A percentile compares a stretch with the other conserved stretches of the same genome.
phyloP scores from a whole-genome alignment of 2,113 vertebrate species.

The Lethenteron reissneri region DNA sequence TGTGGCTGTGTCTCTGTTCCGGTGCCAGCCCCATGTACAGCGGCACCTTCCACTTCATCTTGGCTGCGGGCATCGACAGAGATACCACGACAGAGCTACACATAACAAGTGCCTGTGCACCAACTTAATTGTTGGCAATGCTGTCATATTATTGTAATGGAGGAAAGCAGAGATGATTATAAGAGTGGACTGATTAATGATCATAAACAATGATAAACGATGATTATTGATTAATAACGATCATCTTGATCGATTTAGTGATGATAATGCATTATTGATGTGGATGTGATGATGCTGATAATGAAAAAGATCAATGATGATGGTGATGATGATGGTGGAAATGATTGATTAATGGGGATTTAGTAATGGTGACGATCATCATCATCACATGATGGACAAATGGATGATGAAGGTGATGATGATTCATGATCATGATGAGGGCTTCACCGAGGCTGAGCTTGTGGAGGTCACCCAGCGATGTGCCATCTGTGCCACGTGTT shows the following conservation, averaged over 20 bases:
- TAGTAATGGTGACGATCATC: no score
- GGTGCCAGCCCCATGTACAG: constrained; percentile 34
- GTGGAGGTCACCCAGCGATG: constrained; percentile 22
- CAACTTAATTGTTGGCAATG: not conserved
- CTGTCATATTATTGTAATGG: not conserved
- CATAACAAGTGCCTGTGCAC: not conserved
- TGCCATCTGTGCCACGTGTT: constrained; percentile 15
- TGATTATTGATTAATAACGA: not conserved
- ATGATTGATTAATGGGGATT: no score
- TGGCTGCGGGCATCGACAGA: constrained; percentile 18
- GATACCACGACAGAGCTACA: not conserved
- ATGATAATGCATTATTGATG: no score
- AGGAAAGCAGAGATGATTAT: not conserved
- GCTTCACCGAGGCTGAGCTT: constrained; percentile 30
- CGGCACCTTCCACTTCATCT: constrained; percentile 38
- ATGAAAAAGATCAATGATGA: no score
- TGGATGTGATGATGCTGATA: no score
- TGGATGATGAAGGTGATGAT: not conserved
- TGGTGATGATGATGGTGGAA: no score
- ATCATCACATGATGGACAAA: not conserved
- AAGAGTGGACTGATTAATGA: not conserved
- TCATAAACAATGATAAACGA: not conserved
- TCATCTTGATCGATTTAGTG: not conserved
- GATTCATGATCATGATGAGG: not conserved
- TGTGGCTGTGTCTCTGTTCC: constrained; percentile 23